Evolutionary conservation across 2,888 invertebrate species (phyloP), one percentile per base, ranked within the genome.

Genomic region (Arenicola marina): DNA sequence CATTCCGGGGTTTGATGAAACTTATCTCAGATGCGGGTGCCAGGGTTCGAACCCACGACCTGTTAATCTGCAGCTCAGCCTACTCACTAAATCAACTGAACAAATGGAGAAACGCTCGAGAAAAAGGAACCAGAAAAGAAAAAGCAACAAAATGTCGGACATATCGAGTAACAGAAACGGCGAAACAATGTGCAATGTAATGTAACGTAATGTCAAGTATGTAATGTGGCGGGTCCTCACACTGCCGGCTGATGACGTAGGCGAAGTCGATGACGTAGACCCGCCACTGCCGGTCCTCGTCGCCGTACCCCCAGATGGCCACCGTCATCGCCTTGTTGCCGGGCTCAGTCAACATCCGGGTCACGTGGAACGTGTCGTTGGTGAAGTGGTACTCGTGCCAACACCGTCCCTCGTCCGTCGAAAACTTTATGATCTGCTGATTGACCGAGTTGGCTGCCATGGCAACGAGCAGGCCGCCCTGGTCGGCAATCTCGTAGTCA

Each of bases 381-480:
- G 82, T 80, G 66, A 77, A 82, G 31, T 73, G 65, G 66, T 80
- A 79, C 29, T 73, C 73, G 62, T 80, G 78, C 83, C 83, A 83
- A 65, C 83, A 83, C 31, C 73, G 68, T 0, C 83, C 83, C 54
- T 78, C 78, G 61, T 83, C 82, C 7, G 78, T 76, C 21, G 81
- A 81, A 67, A 81, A 83, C 67, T 79, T 80, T 53, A 83, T 61
- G 4, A 67, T 61, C 3, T 75, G 72, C 0, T 78, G 76, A 18
- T 56, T 65, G 1, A 56, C 60, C 11, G 67, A 44, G 2, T 69
- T 59, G 2, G 63, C 55, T 3, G 79, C 73, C 0, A 82, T 68
- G 18, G 83, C 83, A 26, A 80, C 79, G 4, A 83, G 63, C 29
- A 83, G 69, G 29, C 79, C 81, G 1, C 83, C 83, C 58, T 79